These are phyloP conservation scores for Aleiodes leptofemur DNA, from an alignment of 2,888 invertebrate genomes.

Conservation along the genomic window DNA sequence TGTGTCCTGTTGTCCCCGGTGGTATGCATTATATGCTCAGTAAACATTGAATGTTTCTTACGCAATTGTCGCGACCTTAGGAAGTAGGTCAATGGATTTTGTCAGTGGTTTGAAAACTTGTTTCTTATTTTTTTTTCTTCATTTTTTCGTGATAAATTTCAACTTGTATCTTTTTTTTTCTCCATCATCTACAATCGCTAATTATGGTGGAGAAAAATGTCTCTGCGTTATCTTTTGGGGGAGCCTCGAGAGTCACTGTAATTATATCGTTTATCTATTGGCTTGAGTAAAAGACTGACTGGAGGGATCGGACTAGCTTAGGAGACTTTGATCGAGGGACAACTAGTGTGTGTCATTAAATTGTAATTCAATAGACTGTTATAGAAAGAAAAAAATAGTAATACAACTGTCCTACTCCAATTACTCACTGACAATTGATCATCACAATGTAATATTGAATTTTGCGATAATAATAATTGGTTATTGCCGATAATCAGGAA, in stretches of 20 bases:
- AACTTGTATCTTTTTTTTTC: conserved; percentile 5
- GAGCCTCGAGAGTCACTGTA: not conserved
- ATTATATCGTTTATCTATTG: conserved; percentile 15
- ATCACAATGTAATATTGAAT: not conserved
- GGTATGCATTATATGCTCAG: conserved; percentile 27
- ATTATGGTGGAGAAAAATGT: conserved; percentile 6
- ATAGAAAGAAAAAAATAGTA: not conserved
- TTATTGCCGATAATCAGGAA: not conserved
- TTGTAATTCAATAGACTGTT: conserved; percentile 24
- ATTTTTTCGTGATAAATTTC: conserved; percentile 23
- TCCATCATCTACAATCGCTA: not conserved
- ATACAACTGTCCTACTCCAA: conserved; percentile 14
- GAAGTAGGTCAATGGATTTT: conserved; percentile 58
- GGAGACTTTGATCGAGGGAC: conserved; percentile 36
- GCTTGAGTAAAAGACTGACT: not conserved
- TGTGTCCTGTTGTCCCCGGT: conserved; percentile 27
- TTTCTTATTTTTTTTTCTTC: not conserved
- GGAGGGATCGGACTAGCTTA: conserved; percentile 18
- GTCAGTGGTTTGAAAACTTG: conserved; percentile 31
- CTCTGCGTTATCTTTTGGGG: not conserved
- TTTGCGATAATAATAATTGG: conserved; percentile 5
- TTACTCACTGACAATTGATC: conserved; percentile 19
- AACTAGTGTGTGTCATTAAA: conserved; percentile 28
- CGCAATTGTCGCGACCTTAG: conserved; percentile 57
- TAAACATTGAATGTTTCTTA: conserved; percentile 50